Base-by-base conservation (phyloP, 2,797 vertebrate species). In the Spea hammondii region DNA sequence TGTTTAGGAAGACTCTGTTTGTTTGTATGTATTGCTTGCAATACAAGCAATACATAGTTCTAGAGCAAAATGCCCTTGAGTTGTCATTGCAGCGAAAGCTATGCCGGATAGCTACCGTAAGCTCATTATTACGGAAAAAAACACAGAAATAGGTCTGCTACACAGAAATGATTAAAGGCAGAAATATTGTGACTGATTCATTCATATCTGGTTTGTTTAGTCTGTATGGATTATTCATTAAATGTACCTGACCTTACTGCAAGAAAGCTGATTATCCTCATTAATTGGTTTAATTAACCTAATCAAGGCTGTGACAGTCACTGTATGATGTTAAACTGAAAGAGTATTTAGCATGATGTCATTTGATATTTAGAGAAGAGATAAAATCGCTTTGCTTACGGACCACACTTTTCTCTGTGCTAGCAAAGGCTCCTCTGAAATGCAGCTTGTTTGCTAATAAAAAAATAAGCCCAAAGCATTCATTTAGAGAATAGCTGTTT, bases 271-370 rank as follows among this genome's bases (percentile, higher is more conserved):
- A 70, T 65, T 68, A 12, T 48, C 12, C 57, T 55, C 78, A 78
- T 80, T 85, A 78, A 81, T 49, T 76, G 78, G 17, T 77, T 85
- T 84, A 83, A 83, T 81, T 84, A 86, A 85, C 83, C 83, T 74
- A 72, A 53, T 79, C 11, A 66, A 79, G 74, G 75, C 79, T 78
- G 72, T 32, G 50, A 68, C 72, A 83, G 76, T 78, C 5, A 0
- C 54, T 0, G 7, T 7, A 60, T 7, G 62, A 44, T 0, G 78
- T 70, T 75, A 5, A 53, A 5, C 65, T 62, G 68, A 66, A 75
- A 77, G 67, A 76, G 17, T 49, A 68, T 32, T 65, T 82, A 68
- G 76, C 62, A 17, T 83, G 66, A 66, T 83, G 17, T 53, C 80
- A 78, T 78, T 44, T 12, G 32, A 14, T 59, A 70, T 79, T 85